Evolutionary conservation across 2,797 vertebrate genomes (phyloP), one percentile per base, ranked within the genome.

Genomic region (Falco novaeseelandiae): DNA sequence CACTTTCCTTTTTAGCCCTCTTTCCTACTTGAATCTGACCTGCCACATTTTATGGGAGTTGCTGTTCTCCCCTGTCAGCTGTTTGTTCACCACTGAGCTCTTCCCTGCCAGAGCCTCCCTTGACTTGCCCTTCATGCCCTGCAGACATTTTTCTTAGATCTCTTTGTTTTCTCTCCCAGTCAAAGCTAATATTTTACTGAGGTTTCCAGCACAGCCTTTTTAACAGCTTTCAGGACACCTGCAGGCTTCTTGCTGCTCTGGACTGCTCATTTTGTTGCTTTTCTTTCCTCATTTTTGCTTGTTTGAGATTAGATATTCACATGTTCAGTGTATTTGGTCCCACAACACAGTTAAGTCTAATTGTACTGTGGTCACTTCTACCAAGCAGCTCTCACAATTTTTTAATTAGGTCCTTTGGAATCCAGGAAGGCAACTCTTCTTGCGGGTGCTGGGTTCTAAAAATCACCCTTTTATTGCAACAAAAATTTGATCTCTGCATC

Each of bases 101-200:
- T 74, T 48, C 85, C 83, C 88, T 55, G 4, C 4, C 0, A 58
- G 54, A 93, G n/a, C 67, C 83, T 91, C 72, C 76, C 55, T 58
- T 20, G 34, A 19, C 48, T 85, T 81, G 11, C 69, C 57, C 49
- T 88, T 73, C 40, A 1, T 55, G 65, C 85, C 83, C 80, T 67
- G 88, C 38, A 26, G 90, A 52, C 65, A 77, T 87, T 96, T 83
- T 88, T 92, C 90, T 94, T 80, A 81, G 69, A 73, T 58, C 38
- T 85, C 61, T 86, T 80, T 95, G 88, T 91, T 97, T 94, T 62
- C 83, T 66, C 88, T 83, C 72, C 44, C 23, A 80, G 34, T 59
- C 61, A 63, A 83, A 94, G 52, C 70, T 90, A 90, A 59, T 63
- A 73, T 94, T 91, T 95, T n/a, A 8, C 55, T 3, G 48, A 80